Evolutionary conservation across 2,888 invertebrate genomes (phyloP).

Genomic region (Trichacis sp.): DNA sequence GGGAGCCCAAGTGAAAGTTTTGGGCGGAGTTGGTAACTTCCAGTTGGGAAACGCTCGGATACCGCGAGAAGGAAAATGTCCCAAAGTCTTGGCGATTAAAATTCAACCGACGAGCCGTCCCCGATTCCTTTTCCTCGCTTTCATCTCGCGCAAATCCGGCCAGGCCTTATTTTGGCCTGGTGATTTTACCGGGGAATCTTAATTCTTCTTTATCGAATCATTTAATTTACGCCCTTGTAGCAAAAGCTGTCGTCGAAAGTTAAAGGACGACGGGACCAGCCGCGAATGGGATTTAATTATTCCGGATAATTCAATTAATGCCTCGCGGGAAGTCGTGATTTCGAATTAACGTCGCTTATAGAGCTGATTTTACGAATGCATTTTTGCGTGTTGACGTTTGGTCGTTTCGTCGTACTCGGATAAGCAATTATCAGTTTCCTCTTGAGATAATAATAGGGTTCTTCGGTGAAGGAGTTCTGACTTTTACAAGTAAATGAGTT

Average conservation of each 20-base stretch:
- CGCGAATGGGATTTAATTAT: slow-evolving; percentile 58
- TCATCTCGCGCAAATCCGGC: slow-evolving; percentile 8
- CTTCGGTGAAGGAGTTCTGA: no score
- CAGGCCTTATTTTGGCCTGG: slow-evolving; percentile 56
- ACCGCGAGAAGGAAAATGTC: slow-evolving; percentile 31
- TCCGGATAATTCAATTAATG: slow-evolving; percentile 60
- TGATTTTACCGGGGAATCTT: slow-evolving; percentile 53
- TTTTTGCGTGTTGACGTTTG: slow-evolving; percentile 13
- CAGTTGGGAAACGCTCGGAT: slow-evolving; percentile 23
- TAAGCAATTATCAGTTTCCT: no score
- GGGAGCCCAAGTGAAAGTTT: slow-evolving; percentile 33
- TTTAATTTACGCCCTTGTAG: slow-evolving; percentile 62
- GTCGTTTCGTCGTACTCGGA: no score
- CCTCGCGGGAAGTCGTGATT: slow-evolving; percentile 54
- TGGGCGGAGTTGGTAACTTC: slow-evolving; percentile 29
- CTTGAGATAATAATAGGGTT: no score
- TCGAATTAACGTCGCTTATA: slow-evolving; percentile 28
- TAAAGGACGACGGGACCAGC: slow-evolving; percentile 56
- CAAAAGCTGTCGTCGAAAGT: slow-evolving; percentile 51
- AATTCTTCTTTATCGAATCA: slow-evolving; percentile 64
- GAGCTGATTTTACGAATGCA: slow-evolving; percentile 18
- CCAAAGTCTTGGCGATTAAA: slow-evolving; percentile 48
- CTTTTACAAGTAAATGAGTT: no score
- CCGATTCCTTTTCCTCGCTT: slow-evolving; percentile 9
- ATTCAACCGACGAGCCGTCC: slow-evolving; percentile 45